Base-by-base conservation (phyloP, 2,797 vertebrate genomes). In the Nannoperca australis region DNA sequence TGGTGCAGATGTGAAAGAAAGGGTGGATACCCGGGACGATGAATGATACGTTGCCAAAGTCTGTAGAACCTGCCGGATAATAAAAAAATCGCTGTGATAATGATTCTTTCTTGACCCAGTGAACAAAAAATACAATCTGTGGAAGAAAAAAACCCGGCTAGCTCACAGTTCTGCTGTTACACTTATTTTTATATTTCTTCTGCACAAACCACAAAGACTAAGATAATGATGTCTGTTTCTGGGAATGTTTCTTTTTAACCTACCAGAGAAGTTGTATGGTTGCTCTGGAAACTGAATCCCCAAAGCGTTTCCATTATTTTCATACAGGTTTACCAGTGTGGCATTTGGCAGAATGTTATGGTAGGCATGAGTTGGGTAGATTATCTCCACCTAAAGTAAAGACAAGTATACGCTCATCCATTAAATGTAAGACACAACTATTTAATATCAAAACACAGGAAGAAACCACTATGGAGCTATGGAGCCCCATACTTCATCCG, bases 31-130 rank as follows among this genome's bases (percentile, higher is more conserved):
- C 96, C 73, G 96, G 97, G 67, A 96, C 92, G 44, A 94, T 74
- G 92, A 93, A 96, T 1, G 95, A 96, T 49, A 97, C 94, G 64
- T 97, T 97, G 82, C 97, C 97, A 91, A 97, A 97, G 88, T 98
- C 97, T 0, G 97, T 97, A 73, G 96, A 97, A 78, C 96, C 97
- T 97, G 93, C 59, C 61, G 88, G 64, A 79, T 68, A 24, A 78
- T 71, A 51, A 84, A 0, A 56, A 79, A 86, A 72, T 79, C 72
- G 64, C 42, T 73, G 62, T 70, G 65, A 76, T 54, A 27, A 50
- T 1, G 4, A 76, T 32, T 38, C 53, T 73, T 55, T 72, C 59
- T 67, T 47, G 32, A 69, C 70, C 55, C 8, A 62, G 18, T 62
- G 24, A 55, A 73, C 47, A 73, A 68, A 24, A 56, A 69, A 42